Evolutionary conservation across 2,113 vertebrate genomes (phyloP).

Genomic region (Cebidichthys violaceus): DNA sequence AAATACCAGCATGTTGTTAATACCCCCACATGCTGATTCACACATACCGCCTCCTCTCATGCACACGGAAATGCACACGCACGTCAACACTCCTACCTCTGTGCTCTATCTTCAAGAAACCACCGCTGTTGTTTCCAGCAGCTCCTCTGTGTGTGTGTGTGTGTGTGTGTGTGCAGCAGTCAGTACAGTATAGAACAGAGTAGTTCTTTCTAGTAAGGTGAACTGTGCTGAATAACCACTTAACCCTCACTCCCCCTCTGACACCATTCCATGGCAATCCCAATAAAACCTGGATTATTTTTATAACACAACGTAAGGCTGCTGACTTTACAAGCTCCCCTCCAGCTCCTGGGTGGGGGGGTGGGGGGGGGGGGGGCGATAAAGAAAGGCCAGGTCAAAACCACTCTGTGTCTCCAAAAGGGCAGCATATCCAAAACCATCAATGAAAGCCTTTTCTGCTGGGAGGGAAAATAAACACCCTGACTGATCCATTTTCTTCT

Average conservation of each 20-base stretch:
- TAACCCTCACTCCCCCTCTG: constrained; percentile 54
- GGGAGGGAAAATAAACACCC: constrained; percentile 80
- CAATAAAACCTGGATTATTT: constrained; percentile 86
- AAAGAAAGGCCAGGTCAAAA: constrained; percentile 68
- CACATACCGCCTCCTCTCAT: constrained; percentile 63
- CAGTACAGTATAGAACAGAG: constrained; percentile 68
- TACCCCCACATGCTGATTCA: constrained; percentile 75
- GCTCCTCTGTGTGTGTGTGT: constrained; percentile 60
- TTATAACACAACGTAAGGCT: constrained; percentile 75
- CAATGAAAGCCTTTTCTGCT: constrained; percentile 77
- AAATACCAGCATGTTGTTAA: constrained; percentile 78
- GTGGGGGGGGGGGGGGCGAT: constrained; percentile 11
- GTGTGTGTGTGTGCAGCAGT: constrained; percentile 50
- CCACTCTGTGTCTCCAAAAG: constrained; percentile 61
- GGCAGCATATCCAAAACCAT: constrained; percentile 77
- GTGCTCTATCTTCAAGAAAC: constrained; percentile 62
- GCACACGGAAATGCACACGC: constrained; percentile 45
- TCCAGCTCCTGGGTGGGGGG: constrained; percentile 49
- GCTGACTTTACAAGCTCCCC: constrained; percentile 79
- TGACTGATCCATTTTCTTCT: constrained; percentile 54
- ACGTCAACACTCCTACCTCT: constrained; percentile 72
- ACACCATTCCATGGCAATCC: constrained; percentile 69
- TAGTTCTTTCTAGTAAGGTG: constrained; percentile 75
- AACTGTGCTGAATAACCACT: constrained; percentile 79
- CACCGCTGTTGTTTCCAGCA: constrained; percentile 62